A percentile compares a stretch with the other conserved stretches of the same genome.
Evolutionary conservation across 2,113 vertebrate species (phyloP).

Genomic region (Pipa parva): DNA sequence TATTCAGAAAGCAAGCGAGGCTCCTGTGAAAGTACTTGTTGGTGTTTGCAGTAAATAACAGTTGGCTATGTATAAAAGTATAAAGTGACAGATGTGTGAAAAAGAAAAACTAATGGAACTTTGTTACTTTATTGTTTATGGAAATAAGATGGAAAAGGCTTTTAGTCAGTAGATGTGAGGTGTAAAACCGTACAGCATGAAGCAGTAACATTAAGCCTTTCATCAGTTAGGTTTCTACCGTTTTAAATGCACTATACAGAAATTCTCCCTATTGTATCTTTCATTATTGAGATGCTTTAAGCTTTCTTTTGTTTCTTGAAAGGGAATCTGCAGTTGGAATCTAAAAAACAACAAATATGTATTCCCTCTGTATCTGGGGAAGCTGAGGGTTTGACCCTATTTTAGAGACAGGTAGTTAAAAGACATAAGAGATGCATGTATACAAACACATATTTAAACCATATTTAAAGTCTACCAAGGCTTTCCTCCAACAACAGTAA

Average conservation of each 20-base stretch:
- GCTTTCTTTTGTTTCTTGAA: too few relatives aligned
- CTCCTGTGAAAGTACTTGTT: conserved; percentile 27
- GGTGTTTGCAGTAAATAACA: conserved; percentile 40
- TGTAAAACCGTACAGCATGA: not conserved
- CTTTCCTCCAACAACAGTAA: too few relatives aligned
- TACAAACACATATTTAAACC: too few relatives aligned
- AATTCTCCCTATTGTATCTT: not conserved
- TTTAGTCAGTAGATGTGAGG: conserved; percentile 23
- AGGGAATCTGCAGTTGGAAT: too few relatives aligned
- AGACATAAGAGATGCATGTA: too few relatives aligned
- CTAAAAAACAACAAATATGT: too few relatives aligned
- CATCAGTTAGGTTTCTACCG: not conserved
- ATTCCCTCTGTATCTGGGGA: too few relatives aligned
- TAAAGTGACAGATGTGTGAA: conserved; percentile 3
- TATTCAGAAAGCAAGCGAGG: conserved; percentile 16
- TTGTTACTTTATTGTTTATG: conserved; percentile 17
- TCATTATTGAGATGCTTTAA: too few relatives aligned
- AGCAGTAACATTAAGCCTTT: conserved; percentile 11
- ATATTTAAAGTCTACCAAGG: too few relatives aligned
- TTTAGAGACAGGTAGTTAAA: too few relatives aligned
- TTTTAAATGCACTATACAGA: not conserved
- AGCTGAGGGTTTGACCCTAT: too few relatives aligned
- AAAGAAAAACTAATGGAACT: conserved; percentile 19
- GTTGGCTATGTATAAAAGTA: conserved; percentile 2
- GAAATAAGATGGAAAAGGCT: conserved; percentile 14